Percentiles rank a stretch among this genome's conserved stretches.
Evolutionary conservation across 2,797 vertebrate species (phyloP).

Genomic region (Pseudocheirus occidentalis): DNA sequence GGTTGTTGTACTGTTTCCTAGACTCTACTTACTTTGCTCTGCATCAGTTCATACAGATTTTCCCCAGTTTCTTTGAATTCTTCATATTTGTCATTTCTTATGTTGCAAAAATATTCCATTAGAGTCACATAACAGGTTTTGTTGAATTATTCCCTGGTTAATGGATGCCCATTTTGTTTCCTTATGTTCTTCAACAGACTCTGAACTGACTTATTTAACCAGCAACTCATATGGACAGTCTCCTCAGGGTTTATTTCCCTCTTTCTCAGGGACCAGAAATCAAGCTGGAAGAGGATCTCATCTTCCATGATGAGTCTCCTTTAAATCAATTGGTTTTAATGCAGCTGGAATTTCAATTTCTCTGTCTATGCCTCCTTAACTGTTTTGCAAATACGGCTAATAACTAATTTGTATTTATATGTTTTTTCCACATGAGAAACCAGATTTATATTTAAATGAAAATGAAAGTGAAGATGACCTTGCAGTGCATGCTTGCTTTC

Average conservation of each 20-base stretch:
- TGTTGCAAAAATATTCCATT: background rate
- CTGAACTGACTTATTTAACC: background rate
- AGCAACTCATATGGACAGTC: background rate
- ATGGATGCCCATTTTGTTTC: background rate
- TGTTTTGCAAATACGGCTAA: background rate
- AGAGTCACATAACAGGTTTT: background rate
- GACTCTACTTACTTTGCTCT: background rate
- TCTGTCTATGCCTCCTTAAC: background rate
- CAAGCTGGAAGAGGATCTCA: background rate
- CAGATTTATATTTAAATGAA: slow-evolving; percentile 27
- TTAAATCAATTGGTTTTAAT: background rate
- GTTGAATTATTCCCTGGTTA: background rate
- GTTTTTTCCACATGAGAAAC: slow-evolving; percentile 27
- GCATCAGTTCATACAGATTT: background rate
- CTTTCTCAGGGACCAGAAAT: background rate
- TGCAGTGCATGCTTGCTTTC: background rate
- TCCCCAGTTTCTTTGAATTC: background rate
- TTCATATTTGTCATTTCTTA: background rate
- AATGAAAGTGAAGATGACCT: slow-evolving; percentile 5
- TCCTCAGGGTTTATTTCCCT: background rate
- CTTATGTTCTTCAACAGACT: background rate
- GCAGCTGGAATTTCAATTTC: background rate
- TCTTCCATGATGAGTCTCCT: background rate
- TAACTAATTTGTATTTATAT: slow-evolving; percentile 21
- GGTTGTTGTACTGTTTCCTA: background rate